Evolutionary conservation across 2,797 vertebrate species (phyloP).

Genomic region (Manis crassicaudata): DNA sequence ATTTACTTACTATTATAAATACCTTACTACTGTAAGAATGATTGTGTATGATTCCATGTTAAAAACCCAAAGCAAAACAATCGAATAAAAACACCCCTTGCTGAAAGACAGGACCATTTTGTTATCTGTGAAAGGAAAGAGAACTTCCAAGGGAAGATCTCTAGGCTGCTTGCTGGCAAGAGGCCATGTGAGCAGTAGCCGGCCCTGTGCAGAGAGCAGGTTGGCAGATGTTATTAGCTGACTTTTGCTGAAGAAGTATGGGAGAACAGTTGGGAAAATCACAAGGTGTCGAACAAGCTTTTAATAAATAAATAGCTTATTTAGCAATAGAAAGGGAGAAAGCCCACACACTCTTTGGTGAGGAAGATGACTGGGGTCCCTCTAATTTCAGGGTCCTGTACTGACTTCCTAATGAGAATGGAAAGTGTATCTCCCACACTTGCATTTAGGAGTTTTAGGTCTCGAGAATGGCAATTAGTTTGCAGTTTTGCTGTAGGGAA

Average conservation of each 20-base stretch:
- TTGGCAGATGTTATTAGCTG: slow-evolving; percentile 30
- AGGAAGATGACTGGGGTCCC: neutral
- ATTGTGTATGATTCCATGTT: neutral
- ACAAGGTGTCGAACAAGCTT: slow-evolving; percentile 46
- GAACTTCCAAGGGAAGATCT: neutral
- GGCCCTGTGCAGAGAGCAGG: neutral
- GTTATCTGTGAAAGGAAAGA: neutral
- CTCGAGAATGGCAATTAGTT: slow-evolving; percentile 73
- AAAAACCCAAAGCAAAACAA: neutral
- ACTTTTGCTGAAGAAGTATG: slow-evolving; percentile 49
- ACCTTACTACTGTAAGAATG: neutral
- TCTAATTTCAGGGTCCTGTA: neutral
- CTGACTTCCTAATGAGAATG: slow-evolving; percentile 60
- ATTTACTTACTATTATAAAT: no score
- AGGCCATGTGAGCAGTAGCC: neutral
- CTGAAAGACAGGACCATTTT: neutral
- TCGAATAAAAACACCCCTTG: neutral
- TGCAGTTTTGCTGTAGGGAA: slow-evolving; percentile 70
- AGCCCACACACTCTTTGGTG: neutral
- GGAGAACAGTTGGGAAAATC: slow-evolving; percentile 65
- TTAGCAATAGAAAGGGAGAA: neutral
- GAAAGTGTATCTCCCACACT: slow-evolving; percentile 70
- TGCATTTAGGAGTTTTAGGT: slow-evolving; percentile 69
- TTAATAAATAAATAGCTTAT: slow-evolving; percentile 55
- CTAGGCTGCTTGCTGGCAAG: slow-evolving; percentile 38